phyloP scores from a whole-genome alignment of 2,113 vertebrate genomes.

The Myrmophylax atrothorax region DNA sequence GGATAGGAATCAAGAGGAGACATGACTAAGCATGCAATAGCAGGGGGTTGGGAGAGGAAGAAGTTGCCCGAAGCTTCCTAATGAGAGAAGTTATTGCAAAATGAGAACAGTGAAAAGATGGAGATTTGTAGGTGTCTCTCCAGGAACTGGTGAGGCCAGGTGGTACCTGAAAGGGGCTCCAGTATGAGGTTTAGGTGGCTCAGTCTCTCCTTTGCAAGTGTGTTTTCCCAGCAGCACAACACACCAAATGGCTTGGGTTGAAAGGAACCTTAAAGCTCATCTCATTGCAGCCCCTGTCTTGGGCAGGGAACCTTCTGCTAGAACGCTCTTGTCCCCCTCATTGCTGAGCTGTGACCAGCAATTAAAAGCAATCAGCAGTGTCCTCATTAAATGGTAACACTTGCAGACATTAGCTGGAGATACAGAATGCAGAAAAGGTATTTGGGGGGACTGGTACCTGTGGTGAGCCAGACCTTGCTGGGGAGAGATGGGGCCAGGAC shows the following conservation, averaged over 20 bases:
- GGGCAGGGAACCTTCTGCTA: neutral
- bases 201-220: neutral
- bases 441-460: neutral
- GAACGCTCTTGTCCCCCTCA: neutral
- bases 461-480: neutral
- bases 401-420: neutral
- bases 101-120: neutral
- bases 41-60: neutral
- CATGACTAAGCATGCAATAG: slow-evolving; percentile 66
- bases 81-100: neutral
- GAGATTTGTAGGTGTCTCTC: neutral
- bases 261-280: neutral
- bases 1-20: slow-evolving; percentile 63
- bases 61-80: slow-evolving; percentile 16
- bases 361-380: neutral
- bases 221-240: neutral
- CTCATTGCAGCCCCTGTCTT: neutral
- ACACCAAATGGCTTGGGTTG: neutral
- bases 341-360: neutral
- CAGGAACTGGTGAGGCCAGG: neutral
- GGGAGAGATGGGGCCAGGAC: neutral
- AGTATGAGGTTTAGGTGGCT: neutral
- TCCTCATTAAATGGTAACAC: neutral
- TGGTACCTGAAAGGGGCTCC: neutral
- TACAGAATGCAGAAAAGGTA: neutral